Percentiles rank a stretch among this genome's conserved stretches.
phyloP scores from a whole-genome alignment of 2,113 vertebrate genomes.

The Scortum barcoo region DNA sequence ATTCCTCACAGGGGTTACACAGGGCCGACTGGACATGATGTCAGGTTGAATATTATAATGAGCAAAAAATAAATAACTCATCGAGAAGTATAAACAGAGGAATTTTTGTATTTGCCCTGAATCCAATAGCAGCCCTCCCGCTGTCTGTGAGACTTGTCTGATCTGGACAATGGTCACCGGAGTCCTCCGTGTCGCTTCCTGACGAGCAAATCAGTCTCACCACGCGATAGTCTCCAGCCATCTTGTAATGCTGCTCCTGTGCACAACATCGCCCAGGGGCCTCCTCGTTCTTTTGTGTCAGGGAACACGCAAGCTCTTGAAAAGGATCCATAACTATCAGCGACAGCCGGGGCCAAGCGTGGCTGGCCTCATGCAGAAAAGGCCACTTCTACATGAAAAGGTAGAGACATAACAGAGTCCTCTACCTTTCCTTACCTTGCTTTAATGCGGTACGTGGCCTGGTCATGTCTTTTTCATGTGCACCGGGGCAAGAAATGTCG shows the following conservation, averaged over 20 bases:
- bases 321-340: conserved; percentile 81
- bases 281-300: conserved; percentile 73
- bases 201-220: conserved; percentile 79
- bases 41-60: conserved; percentile 85
- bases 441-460: conserved; percentile 44
- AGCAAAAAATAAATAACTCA: conserved; percentile 80
- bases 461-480: conserved; percentile 58
- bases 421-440: conserved; percentile 66
- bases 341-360: conserved; percentile 72
- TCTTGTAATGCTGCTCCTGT: conserved; percentile 58
- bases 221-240: conserved; percentile 57
- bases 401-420: conserved; percentile 61
- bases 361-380: conserved; percentile 68
- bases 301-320: conserved; percentile 68
- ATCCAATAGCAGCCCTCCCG: conserved; percentile 69
- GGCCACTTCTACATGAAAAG: conserved; percentile 78
- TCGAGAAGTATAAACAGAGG: conserved; percentile 76
- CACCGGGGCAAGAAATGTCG: conserved; percentile 49
- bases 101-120: conserved; percentile 78
- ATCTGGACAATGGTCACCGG: conserved; percentile 74
- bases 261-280: conserved; percentile 71
- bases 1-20: conserved; percentile 75
- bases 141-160: conserved; percentile 71
- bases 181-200: conserved; percentile 66
- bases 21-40: conserved; percentile 80